A percentile compares a stretch with the other conserved stretches of the same genome.
These are phyloP conservation scores for Myotis myotis DNA, from an alignment of 2,797 vertebrate species.

Conservation along the genomic window DNA sequence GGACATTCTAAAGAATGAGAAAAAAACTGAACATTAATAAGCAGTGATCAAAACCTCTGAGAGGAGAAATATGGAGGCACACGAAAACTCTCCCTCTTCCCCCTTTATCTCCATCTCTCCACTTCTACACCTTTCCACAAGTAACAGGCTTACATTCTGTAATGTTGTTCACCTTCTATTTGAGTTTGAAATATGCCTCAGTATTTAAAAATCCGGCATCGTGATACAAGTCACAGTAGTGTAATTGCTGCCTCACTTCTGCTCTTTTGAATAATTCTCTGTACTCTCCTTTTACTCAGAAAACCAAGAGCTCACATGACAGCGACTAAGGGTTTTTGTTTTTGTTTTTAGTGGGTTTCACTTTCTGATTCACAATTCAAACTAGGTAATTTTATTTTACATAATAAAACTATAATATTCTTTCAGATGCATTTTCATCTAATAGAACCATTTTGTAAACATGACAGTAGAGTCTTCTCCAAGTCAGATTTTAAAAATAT, in stretches of 20 bases:
- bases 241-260: conserved; percentile 27
- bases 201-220: conserved; percentile 59
- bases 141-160: not conserved
- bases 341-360: conserved; percentile 48
- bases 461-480: conserved; percentile 66
- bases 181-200: conserved; percentile 60
- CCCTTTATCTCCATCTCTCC: not conserved
- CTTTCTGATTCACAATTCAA: conserved; percentile 70
- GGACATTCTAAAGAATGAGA: not conserved
- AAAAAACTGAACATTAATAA: not conserved
- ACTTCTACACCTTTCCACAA: not conserved
- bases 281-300: conserved; percentile 63
- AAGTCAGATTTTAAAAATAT: conserved; percentile 65
- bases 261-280: conserved; percentile 36
- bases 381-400: conserved; percentile 51
- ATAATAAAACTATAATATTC: conserved; percentile 48
- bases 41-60: not conserved
- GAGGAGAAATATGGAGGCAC: not conserved
- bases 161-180: not conserved
- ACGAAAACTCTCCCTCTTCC: not conserved
- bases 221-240: conserved; percentile 25
- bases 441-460: conserved; percentile 73
- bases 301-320: conserved; percentile 48
- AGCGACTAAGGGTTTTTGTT: conserved; percentile 34
- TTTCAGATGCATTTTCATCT: conserved; percentile 64